A percentile compares a stretch with the other conserved stretches of the same genome.
These are phyloP conservation scores for Hemicentrotus pulcherrimus DNA, from an alignment of 35 echinoderm and acorn worm genomes.

Conservation along the genomic window DNA sequence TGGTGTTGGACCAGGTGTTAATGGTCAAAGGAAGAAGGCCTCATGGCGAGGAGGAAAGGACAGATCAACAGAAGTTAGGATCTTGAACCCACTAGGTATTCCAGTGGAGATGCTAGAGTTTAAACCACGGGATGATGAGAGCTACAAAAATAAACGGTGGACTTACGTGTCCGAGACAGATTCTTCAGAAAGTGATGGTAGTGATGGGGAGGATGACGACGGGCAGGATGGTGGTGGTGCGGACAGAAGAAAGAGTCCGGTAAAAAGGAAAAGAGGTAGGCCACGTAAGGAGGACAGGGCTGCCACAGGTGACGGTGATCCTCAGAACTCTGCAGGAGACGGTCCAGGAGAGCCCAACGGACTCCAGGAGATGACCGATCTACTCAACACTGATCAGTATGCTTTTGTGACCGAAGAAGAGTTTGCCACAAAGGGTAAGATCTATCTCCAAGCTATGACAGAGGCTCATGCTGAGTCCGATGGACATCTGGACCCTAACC, in stretches of 20 bases:
- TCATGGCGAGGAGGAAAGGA: neutral
- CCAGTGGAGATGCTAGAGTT: slow-evolving; percentile 2
- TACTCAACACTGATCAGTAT: neutral
- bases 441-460: neutral
- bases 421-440: neutral
- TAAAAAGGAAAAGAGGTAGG: neutral
- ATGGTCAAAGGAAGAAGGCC: neutral
- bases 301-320: neutral
- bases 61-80: neutral
- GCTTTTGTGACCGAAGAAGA: neutral
- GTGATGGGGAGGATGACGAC: neutral
- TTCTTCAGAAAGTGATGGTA: neutral
- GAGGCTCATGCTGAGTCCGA: neutral
- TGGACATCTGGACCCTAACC: neutral
- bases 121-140: neutral
- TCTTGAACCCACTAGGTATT: slow-evolving; percentile 13
- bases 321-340: neutral
- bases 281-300: neutral
- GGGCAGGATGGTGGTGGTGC: neutral
- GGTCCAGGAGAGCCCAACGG: neutral
- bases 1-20: neutral
- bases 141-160: neutral
- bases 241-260: neutral
- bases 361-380: neutral
- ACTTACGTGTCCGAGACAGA: neutral